Evolutionary conservation across 2,113 vertebrate species (phyloP).

Genomic region (Thymallus thymallus): DNA sequence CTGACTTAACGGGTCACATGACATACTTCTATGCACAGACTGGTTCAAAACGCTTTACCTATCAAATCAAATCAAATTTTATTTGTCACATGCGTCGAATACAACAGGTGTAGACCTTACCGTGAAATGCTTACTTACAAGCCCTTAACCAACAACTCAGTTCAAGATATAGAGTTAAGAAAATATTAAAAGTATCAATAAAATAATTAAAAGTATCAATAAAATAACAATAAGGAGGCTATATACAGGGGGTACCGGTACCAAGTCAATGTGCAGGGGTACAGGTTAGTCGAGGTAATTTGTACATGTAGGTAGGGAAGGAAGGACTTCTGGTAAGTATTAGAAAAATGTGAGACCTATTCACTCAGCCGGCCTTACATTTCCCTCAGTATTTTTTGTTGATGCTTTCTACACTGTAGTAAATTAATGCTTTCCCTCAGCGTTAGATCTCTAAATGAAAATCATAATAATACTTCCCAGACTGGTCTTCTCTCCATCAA

Average conservation of each 20-base stretch:
- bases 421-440: conserved; percentile 46
- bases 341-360: neutral
- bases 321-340: neutral
- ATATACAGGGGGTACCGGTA: no score
- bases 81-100: no score
- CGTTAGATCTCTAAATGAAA: conserved; percentile 29
- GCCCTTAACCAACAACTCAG: no score
- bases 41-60: neutral
- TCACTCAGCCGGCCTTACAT: neutral
- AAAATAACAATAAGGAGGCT: no score
- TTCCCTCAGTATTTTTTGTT: conserved; percentile 6
- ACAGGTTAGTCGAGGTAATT: no score
- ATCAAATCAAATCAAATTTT: neutral
- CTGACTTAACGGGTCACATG: neutral
- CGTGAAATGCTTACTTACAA: no score
- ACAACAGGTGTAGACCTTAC: no score
- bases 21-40: neutral
- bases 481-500: conserved; percentile 44
- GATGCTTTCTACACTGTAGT: conserved; percentile 20
- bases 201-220: no score
- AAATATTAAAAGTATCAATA: no score
- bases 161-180: no score
- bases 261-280: no score
- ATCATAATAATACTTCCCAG: conserved; percentile 40
- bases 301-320: neutral